phyloP scores from a whole-genome alignment of 2,113 vertebrate genomes.

The Actenoides lindsayi region DNA sequence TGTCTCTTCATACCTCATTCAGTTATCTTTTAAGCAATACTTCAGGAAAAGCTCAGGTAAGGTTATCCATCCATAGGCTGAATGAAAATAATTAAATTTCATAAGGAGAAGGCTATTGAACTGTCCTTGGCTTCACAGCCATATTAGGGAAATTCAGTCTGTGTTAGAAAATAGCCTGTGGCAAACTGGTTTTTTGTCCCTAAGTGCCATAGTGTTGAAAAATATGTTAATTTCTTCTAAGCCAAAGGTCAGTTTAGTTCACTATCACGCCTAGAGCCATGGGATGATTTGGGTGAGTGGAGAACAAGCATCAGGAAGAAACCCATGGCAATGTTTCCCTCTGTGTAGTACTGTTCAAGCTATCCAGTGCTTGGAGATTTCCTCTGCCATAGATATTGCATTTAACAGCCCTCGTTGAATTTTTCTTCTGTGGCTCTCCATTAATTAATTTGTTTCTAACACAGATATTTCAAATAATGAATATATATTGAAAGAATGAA shows the following conservation, averaged over 20 bases:
- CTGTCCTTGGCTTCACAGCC: constrained; percentile 28
- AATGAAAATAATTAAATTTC: constrained; percentile 47
- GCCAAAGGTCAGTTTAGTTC: constrained; percentile 37
- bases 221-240: constrained; percentile 21
- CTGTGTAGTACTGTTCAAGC: neutral
- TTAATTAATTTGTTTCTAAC: neutral
- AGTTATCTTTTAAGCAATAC: constrained; percentile 2
- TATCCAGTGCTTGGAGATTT: neutral
- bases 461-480: neutral
- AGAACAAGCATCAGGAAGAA: neutral
- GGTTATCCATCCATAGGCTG: constrained; percentile 16
- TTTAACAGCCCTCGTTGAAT: neutral
- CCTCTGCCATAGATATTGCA: neutral
- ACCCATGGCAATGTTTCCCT: neutral
- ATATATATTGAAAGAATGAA: neutral
- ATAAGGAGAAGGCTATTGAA: constrained; percentile 25
- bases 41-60: constrained; percentile 15
- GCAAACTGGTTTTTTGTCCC: constrained; percentile 42
- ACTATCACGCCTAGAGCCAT: neutral
- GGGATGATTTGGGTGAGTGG: neutral
- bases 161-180: constrained; percentile 29
- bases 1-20: neutral
- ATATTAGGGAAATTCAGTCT: constrained; percentile 60
- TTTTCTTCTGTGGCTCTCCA: neutral
- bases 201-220: neutral